Percentiles rank a stretch among this genome's conserved stretches.
These are phyloP conservation scores for Pelobates cultripes DNA, from an alignment of 2,797 vertebrate genomes.

Conservation along the genomic window DNA sequence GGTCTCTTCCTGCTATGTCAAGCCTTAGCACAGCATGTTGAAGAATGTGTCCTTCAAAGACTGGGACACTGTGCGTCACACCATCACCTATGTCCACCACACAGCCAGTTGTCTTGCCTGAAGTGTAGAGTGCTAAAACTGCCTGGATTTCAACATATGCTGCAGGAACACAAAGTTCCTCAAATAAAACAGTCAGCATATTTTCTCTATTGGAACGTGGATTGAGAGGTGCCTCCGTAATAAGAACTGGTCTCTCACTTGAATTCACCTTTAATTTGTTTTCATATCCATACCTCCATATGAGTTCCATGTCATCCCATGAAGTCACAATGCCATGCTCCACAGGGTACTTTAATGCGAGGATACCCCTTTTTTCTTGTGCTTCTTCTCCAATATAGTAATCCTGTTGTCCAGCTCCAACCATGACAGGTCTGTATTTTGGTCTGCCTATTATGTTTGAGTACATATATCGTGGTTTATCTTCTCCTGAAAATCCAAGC, in stretches of 20 bases:
- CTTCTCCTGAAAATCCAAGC: constrained; percentile 64
- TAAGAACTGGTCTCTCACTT: constrained; percentile 55
- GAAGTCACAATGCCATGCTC: constrained; percentile 53
- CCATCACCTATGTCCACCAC: too few species aligned
- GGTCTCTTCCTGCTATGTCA: constrained; percentile 58
- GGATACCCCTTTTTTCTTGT: constrained; percentile 52
- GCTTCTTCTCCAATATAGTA: constrained; percentile 55
- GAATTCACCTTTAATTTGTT: constrained; percentile 28
- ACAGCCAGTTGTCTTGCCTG: too few species aligned
- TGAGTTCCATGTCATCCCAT: constrained; percentile 62
- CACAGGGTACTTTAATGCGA: constrained; percentile 63
- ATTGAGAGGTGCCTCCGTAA: constrained; percentile 62
- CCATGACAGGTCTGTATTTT: constrained; percentile 53
- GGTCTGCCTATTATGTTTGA: constrained; percentile 61
- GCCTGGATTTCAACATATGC: constrained; percentile 62
- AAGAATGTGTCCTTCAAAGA: constrained; percentile 63
- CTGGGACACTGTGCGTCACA: too few species aligned
- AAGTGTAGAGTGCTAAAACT: constrained; percentile 36
- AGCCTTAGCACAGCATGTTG: constrained; percentile 57
- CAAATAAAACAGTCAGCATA: constrained; percentile 59
- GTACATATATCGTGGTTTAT: constrained; percentile 61
- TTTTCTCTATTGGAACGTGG: constrained; percentile 54
- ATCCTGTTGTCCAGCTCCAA: constrained; percentile 6
- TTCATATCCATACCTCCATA: constrained; percentile 59
- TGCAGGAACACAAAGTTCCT: constrained; percentile 59